Base-by-base conservation (phyloP, 2,888 invertebrate genomes). In the Rhingia campestris region DNA sequence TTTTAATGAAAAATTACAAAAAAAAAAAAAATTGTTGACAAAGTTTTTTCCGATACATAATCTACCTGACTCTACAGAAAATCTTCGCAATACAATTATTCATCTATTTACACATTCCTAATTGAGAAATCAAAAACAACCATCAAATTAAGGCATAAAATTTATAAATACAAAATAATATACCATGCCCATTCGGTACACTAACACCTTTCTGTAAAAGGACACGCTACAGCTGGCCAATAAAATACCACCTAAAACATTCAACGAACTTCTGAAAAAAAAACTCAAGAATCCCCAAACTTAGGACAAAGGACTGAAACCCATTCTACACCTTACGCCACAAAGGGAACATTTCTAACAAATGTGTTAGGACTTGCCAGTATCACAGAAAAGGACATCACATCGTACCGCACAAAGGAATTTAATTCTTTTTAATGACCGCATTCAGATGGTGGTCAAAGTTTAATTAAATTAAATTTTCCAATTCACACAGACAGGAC, bases 391-490 rank as follows among this genome's bases (percentile, higher is more conserved):
- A 64, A 67, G 75, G 51, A 59, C 75, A 75, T 59, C 59, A 59
- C 61, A 41, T n/a, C 72, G 61, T 22, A 51, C 75, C 49, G n/a
- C 58, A 75, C 66, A 67, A 75, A 66, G 54, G 67, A 67, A 51
- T 75, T 75, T 51, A 75, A 67, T 67, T 66, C 75, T 39, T 66
- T 75, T 59, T 75, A 75, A 75, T 75, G 75, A 75, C 75, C 66
- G 12, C 58, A 67, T 51, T 67, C 75, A 45, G 67, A 66, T 53
- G 43, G 51, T 67, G 75, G 67, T 67, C 66, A 75, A 66, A 64
- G 67, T 75, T 75, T 75, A 75, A 75, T 75, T 75, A 53, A 75
- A 75, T 75, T 67, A 75, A 67, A 75, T 67, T 75, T 64, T 39
- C 59, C 59, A 59, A 75, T 67, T 51, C 51, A 10, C 53, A 51